A percentile compares a stretch with the other conserved stretches of the same genome.
These are phyloP conservation scores for Tipula vernalis DNA, from an alignment of 2,888 invertebrate species.

Conservation along the genomic window DNA sequence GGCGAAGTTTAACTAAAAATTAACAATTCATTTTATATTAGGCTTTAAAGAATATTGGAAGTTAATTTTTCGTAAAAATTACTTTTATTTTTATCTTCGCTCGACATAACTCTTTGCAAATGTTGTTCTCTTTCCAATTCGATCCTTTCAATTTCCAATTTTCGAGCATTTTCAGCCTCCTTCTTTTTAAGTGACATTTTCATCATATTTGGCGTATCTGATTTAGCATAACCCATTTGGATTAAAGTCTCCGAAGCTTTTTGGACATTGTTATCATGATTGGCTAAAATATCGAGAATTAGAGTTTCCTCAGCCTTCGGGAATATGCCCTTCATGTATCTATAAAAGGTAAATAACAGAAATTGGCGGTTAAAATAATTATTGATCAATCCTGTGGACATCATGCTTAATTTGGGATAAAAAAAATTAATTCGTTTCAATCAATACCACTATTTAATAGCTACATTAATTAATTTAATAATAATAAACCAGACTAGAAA, in stretches of 20 bases:
- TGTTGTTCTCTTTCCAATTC: slow-evolving; percentile 24
- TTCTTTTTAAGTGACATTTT: slow-evolving; percentile 37
- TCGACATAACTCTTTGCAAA: slow-evolving; percentile 47
- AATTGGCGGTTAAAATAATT: no score
- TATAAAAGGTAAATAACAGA: slow-evolving; percentile 30
- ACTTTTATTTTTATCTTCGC: slow-evolving; percentile 59
- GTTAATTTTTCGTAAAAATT: background rate
- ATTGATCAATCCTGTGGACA: background rate
- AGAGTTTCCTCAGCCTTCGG: slow-evolving; percentile 82
- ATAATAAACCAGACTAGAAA: background rate
- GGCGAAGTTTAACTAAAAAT: slow-evolving; percentile 48
- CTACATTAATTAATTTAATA: slow-evolving; percentile 18
- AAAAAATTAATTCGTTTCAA: background rate
- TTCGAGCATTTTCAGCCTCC: slow-evolving; percentile 20
- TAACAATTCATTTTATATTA: background rate
- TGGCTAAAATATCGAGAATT: slow-evolving; percentile 68
- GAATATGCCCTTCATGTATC: slow-evolving; percentile 84
- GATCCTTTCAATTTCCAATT: slow-evolving; percentile 17
- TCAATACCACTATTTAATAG: background rate
- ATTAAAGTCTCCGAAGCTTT: slow-evolving; percentile 71
- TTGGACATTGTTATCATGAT: slow-evolving; percentile 83
- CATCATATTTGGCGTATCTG: slow-evolving; percentile 50
- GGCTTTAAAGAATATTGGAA: no score
- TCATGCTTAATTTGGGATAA: slow-evolving; percentile 10
- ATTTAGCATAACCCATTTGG: slow-evolving; percentile 70